Base-by-base conservation (phyloP, 2,888 invertebrate genomes). In the Nemotelus pantherinus region DNA sequence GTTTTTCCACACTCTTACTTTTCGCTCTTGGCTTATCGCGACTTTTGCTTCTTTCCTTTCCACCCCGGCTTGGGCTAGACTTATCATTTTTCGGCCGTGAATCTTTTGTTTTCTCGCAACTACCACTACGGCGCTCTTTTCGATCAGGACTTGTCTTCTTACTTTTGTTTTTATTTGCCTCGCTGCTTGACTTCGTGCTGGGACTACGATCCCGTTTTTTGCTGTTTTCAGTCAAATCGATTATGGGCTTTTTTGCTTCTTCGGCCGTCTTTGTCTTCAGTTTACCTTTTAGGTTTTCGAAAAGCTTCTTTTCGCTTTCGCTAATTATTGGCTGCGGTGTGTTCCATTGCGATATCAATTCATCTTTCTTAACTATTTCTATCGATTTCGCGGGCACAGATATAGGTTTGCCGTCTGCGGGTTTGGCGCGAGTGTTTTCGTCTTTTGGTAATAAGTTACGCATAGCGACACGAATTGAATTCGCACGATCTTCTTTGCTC, bases 381-480 rank as follows among this genome's bases (percentile, higher is more conserved):
- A 81, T 80, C 57, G 84, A 83, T 60, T 84, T 84, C 79, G 83
- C 81, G 3, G 79, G 75, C 2, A 72, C 48, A 60, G 67, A 60
- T 10, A 72, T 58, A 2, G 78, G 67, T 78, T 84, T 83, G 83
- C 84, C 81, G 84, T 86, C 80, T 74, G 77, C 88, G 83, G 44
- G 81, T 57, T 82, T 88, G 67, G 89, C 87, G 67, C 71, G 60
- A 10, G 25, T 2, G 39, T 9, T 9, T 50, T 76, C 76, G 25
- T 25, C 25, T 4, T n/a, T 4, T 9, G 39, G 9, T 82, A 87
- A 85, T 79, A 89, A 89, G 81, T 91, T 91, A 57, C 91, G 88
- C 92, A 92, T 92, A 0, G 91, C 89, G 0, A 92, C 91, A 3
- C 91, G 89, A 82, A 92, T 92, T 65, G 92, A 92, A 80, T 90